These are phyloP conservation scores for Erebia ligea DNA, from an alignment of 2,888 invertebrate genomes.

Conservation along the genomic window DNA sequence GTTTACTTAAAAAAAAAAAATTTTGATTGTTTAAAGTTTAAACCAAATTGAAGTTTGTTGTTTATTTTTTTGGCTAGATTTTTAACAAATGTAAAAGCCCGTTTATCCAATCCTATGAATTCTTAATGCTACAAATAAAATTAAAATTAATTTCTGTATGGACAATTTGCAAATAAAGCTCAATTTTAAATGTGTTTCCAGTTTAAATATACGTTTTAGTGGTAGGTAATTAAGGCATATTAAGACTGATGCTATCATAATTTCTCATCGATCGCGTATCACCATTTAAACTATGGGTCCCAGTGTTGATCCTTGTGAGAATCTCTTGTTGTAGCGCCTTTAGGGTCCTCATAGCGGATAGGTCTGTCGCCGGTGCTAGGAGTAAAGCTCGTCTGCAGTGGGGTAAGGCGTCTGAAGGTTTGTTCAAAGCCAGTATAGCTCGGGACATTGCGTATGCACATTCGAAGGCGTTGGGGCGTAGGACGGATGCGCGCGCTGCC, in stretches of 20 bases:
- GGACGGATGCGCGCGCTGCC: constrained; percentile 92
- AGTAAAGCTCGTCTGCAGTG: constrained; percentile 92
- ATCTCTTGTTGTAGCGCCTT: constrained; percentile 90
- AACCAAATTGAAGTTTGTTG: too few species aligned
- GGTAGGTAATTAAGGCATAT: constrained; percentile 58
- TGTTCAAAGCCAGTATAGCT: constrained; percentile 90
- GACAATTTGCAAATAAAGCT: neutral
- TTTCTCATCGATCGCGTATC: constrained; percentile 72
- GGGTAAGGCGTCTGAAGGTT: constrained; percentile 88
- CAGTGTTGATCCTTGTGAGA: constrained; percentile 76
- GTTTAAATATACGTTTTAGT: neutral
- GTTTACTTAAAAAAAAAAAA: too few species aligned
- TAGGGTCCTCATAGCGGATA: constrained; percentile 89
- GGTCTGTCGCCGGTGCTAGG: constrained; percentile 87
- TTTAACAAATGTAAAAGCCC: neutral
- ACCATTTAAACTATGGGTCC: constrained; percentile 66
- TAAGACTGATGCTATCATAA: constrained; percentile 78
- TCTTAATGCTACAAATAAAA: neutral
- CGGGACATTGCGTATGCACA: constrained; percentile 96
- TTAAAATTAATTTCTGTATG: neutral
- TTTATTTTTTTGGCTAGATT: neutral
- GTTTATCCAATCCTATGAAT: neutral
- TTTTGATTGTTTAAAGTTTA: too few species aligned
- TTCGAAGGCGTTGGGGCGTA: constrained; percentile 95
- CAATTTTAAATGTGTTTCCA: neutral